Base-by-base conservation (phyloP, 2,113 vertebrate species). In the Acrocephalus arundinaceus region DNA sequence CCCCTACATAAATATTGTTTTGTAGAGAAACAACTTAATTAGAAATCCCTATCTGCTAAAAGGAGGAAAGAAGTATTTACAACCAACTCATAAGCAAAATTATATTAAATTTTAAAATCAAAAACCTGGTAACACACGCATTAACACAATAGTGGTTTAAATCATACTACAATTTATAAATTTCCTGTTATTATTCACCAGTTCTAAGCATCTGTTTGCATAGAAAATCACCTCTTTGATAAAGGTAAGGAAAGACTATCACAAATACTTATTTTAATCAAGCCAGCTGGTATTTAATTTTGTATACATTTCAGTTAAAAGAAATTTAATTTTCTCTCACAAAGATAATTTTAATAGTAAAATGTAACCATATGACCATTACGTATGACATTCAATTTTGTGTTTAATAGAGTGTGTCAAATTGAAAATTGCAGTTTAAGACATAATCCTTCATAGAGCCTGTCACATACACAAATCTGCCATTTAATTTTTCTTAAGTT, bases 341-440 rank as follows among this genome's bases (percentile, higher is more conserved):
- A 88, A 94, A 86, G 82, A 88, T 93, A 86, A 95, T 81, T 88
- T 85, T 92, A 93, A 86, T 74, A 90, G n/a, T 48, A 92, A 88
- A 92, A 84, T 45, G 52, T 88, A 91, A 81, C 89, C 48, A 21
- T 88, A 84, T 63, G 76, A 90, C 79, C 68, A 49, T 96, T 95
- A 92, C 25, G 61, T 45, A 80, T 75, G 90, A 88, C 90, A 84
- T 81, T 77, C 85, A 84, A 92, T 92, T 93, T 83, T 91, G 52
- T 41, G 70, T 92, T 95, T 95, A 96, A 94, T 96, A 95, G 94
- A 83, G 79, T 85, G 49, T 92, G 90, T 92, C 95, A 94, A 91
- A 94, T 88, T 77, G 93, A 67, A 95, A 95, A 96, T 76, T 88
- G 87, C 90, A 80, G 68, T 94, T 95, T 86, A 96, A 96, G 75